Conservation (phyloP, 2,113 vertebrate species). For the Morphnarchus princeps region DNA sequence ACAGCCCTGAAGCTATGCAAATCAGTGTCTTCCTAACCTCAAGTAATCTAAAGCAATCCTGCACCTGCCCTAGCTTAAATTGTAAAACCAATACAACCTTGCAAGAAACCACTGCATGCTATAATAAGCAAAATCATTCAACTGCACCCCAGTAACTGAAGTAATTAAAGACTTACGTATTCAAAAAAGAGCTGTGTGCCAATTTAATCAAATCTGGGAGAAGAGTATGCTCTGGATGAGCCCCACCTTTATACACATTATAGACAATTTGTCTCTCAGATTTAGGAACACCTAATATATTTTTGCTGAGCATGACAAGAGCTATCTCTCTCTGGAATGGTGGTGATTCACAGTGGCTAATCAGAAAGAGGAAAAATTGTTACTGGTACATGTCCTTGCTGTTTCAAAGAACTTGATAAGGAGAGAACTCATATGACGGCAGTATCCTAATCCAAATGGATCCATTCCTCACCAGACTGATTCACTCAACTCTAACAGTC, state of each 20-base stretch:
- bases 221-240: neutral
- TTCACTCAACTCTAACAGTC: neutral
- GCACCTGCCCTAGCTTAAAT: neutral
- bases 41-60: neutral
- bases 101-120: neutral
- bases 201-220: neutral
- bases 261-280: neutral
- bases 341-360: neutral
- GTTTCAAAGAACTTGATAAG: neutral
- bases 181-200: neutral
- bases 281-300: neutral
- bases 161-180: neutral
- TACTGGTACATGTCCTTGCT: neutral
- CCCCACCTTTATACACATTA: neutral
- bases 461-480: neutral
- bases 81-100: neutral
- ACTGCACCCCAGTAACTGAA: neutral
- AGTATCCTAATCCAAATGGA: neutral
- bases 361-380: neutral
- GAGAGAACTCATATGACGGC: neutral
- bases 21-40: neutral
- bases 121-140: slow-evolving; percentile 10
- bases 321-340: neutral
- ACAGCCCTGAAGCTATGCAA: slow-evolving; percentile 1
- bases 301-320: neutral